Conservation (phyloP, 2,797 vertebrate genomes). For the Acanthis flammea region DNA sequence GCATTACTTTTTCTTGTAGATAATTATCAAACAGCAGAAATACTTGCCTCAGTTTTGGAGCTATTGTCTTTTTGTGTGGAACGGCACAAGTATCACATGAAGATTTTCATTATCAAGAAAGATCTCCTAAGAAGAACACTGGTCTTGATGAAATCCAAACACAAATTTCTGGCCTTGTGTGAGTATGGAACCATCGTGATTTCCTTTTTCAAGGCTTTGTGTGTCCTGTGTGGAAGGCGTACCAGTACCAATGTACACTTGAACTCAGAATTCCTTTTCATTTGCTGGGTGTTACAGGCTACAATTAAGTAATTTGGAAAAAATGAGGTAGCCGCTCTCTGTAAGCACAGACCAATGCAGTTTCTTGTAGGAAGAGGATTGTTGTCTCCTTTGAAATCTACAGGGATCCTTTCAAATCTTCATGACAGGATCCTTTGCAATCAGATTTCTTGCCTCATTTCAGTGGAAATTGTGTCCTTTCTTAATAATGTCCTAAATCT, state of each 20-base stretch:
- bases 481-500: background rate
- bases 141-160: constrained; percentile 96
- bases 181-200: constrained; percentile 73
- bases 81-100: constrained; percentile 95
- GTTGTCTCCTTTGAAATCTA: background rate
- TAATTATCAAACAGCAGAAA: constrained; percentile 95
- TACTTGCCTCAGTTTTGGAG: constrained; percentile 93
- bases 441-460: background rate
- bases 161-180: constrained; percentile 97
- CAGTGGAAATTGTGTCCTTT: background rate
- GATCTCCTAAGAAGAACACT: constrained; percentile 92
- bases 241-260: background rate
- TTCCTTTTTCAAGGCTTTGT: background rate
- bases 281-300: background rate
- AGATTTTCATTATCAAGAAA: constrained; percentile 95
- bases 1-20: constrained; percentile 76
- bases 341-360: background rate
- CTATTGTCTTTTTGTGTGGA: constrained; percentile 96
- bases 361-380: background rate
- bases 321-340: background rate
- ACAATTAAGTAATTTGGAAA: background rate
- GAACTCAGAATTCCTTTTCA: background rate
- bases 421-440: background rate
- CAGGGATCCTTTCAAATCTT: background rate
- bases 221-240: background rate